Percentiles rank a stretch among this genome's conserved stretches.
Conservation (phyloP, 2,797 vertebrate species). For the Cichlasoma orientale region DNA sequence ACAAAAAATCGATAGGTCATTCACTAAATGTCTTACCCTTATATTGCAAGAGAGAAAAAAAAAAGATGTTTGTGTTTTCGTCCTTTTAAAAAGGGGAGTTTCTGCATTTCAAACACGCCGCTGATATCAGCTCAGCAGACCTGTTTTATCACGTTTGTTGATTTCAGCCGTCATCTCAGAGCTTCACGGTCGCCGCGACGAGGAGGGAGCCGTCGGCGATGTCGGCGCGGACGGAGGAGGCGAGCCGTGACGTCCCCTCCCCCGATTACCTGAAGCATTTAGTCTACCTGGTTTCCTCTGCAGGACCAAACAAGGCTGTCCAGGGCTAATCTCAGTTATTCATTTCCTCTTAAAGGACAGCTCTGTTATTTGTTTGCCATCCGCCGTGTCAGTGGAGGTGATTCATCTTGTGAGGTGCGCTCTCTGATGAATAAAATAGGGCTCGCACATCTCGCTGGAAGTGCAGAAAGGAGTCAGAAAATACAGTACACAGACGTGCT, state of each 20-base stretch:
- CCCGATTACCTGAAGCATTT: slow-evolving; percentile 37
- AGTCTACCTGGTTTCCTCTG: slow-evolving; percentile 29
- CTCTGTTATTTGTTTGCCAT: slow-evolving; percentile 29
- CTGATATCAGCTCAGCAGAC: slow-evolving; percentile 25
- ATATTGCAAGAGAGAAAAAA: slow-evolving; percentile 51
- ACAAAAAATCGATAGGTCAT: slow-evolving; percentile 61
- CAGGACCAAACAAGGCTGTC: slow-evolving; percentile 60
- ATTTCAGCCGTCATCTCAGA: slow-evolving; percentile 13
- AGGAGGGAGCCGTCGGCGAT: slow-evolving; percentile 42
- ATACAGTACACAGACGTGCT: neutral
- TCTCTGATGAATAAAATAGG: slow-evolving; percentile 15
- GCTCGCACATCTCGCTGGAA: slow-evolving; percentile 13
- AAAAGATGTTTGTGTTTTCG: slow-evolving; percentile 55
- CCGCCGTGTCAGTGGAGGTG: slow-evolving; percentile 4
- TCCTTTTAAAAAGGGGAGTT: slow-evolving; percentile 43
- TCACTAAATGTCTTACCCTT: slow-evolving; percentile 76
- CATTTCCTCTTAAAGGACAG: slow-evolving; percentile 34
- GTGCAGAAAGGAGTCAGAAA: neutral
- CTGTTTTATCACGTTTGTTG: neutral
- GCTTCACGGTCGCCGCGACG: slow-evolving; percentile 1
- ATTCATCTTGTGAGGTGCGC: neutral
- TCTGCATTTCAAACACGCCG: slow-evolving; percentile 32
- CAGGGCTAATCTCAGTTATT: slow-evolving; percentile 53
- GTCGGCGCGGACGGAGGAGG: slow-evolving; percentile 36
- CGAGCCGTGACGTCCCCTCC: neutral